Conservation (phyloP, 2,797 vertebrate genomes). For the Betta splendens region DNA sequence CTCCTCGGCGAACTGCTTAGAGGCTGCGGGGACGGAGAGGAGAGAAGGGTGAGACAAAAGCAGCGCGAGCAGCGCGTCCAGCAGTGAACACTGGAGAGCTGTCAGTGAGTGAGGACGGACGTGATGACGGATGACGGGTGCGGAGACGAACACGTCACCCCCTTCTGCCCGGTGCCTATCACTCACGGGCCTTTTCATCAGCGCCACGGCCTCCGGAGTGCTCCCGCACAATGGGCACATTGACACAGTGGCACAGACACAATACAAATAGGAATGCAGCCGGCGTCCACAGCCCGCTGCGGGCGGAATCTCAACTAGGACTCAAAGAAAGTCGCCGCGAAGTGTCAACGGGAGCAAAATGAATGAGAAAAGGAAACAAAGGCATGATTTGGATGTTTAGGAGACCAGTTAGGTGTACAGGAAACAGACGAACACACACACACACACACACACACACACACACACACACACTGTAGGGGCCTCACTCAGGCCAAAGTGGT, state of each 20-base stretch:
- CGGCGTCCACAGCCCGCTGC: constrained; percentile 10
- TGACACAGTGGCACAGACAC: constrained; percentile 47
- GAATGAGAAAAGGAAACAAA: background rate
- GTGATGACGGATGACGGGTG: constrained; percentile 41
- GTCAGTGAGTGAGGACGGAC: constrained; percentile 37
- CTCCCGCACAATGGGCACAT: constrained; percentile 71
- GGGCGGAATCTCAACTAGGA: constrained; percentile 14
- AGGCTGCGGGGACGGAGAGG: constrained; percentile 75
- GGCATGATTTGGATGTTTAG: background rate
- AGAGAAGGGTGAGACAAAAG: constrained; percentile 26
- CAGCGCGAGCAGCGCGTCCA: too few species aligned
- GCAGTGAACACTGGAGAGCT: constrained; percentile 1
- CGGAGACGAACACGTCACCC: constrained; percentile 29
- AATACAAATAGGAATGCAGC: constrained; percentile 31
- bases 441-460: background rate
- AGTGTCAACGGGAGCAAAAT: background rate
- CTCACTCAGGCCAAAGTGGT: constrained; percentile 18
- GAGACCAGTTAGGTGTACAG: background rate
- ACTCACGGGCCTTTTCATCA: constrained; percentile 68
- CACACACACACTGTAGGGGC: background rate
- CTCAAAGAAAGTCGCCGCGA: constrained; percentile 8
- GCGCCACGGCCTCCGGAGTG: constrained; percentile 33
- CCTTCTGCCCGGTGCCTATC: constrained; percentile 66
- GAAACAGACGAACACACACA: constrained; percentile 4
- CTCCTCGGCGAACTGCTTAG: constrained; percentile 92